phyloP scores from a whole-genome alignment of 2,888 invertebrate species.

The Pogonocherus hispidulus region DNA sequence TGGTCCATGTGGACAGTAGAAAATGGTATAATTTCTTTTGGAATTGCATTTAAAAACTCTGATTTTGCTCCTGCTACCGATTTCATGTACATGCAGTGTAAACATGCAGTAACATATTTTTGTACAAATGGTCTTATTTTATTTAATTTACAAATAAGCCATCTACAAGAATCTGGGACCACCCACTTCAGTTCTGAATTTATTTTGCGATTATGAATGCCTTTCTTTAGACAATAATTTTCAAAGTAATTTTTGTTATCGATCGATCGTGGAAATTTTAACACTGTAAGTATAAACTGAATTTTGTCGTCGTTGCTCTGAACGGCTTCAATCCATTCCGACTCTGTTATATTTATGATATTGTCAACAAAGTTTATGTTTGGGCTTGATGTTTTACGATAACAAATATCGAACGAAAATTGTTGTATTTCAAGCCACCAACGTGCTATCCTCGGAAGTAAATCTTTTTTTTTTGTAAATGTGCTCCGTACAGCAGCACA shows the following conservation, averaged over 20 bases:
- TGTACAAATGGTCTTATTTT: background rate
- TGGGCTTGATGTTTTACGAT: background rate
- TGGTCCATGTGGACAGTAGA: too few relatives aligned
- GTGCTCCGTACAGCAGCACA: slow-evolving; percentile 1
- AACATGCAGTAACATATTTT: background rate
- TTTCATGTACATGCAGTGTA: too few relatives aligned
- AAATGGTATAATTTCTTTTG: too few relatives aligned
- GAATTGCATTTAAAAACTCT: too few relatives aligned
- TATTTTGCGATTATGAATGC: too few relatives aligned
- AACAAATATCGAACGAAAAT: background rate
- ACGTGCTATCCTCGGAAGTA: background rate
- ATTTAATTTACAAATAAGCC: too few relatives aligned
- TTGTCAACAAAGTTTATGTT: background rate
- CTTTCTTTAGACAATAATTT: background rate
- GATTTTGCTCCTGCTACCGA: too few relatives aligned
- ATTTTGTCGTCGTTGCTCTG: background rate
- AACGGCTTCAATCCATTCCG: background rate
- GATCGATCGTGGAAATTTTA: background rate
- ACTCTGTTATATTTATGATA: background rate
- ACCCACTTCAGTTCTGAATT: too few relatives aligned
- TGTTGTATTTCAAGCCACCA: slow-evolving; percentile 1
- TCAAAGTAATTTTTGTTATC: background rate
- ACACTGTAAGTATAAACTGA: too few relatives aligned
- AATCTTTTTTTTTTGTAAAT: background rate
- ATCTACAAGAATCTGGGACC: too few relatives aligned